A percentile compares a stretch with the other conserved stretches of the same genome.
Evolutionary conservation across 1,140 invertebrate genomes (phyloP).

Genomic region (Helicoverpa armigera): DNA sequence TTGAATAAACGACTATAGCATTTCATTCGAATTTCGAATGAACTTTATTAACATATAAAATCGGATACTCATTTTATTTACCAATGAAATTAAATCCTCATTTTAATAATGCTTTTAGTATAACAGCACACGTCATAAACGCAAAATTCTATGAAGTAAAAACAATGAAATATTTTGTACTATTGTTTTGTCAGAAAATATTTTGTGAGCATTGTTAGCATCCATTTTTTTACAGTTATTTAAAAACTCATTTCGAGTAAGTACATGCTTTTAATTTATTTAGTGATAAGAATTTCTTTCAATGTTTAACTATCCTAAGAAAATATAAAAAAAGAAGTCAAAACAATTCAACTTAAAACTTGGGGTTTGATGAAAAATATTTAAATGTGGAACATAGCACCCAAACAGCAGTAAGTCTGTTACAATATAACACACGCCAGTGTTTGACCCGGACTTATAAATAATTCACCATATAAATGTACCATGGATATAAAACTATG

Average conservation of each 20-base stretch:
- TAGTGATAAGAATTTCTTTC: too few species aligned
- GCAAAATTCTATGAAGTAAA: background rate
- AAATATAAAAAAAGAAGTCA: too few species aligned
- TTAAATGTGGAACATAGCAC: constrained; percentile 63
- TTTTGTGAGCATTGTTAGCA: too few species aligned
- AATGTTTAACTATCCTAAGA: too few species aligned
- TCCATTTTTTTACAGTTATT: too few species aligned
- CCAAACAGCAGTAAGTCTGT: constrained; percentile 58
- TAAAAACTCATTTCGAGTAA: too few species aligned
- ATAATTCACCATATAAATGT: constrained; percentile 43
- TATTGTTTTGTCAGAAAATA: background rate
- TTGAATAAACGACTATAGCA: constrained; percentile 13
- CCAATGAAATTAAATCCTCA: constrained; percentile 16
- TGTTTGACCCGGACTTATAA: constrained; percentile 46
- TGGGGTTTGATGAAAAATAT: constrained; percentile 63
- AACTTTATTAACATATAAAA: constrained; percentile 25
- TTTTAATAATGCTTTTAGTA: constrained; percentile 34
- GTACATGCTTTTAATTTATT: too few species aligned
- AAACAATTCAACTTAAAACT: constrained; percentile 55
- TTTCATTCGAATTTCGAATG: constrained; percentile 31
- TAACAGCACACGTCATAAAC: background rate
- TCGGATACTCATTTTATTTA: constrained; percentile 18
- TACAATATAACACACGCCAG: constrained; percentile 10
- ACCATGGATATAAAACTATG: constrained; percentile 6
- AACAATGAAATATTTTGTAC: constrained; percentile 22